Percentiles rank a stretch among this genome's conserved stretches.
Evolutionary conservation across 2,888 invertebrate species (phyloP).

Genomic region (Poecilobothrus nobilitatus): DNA sequence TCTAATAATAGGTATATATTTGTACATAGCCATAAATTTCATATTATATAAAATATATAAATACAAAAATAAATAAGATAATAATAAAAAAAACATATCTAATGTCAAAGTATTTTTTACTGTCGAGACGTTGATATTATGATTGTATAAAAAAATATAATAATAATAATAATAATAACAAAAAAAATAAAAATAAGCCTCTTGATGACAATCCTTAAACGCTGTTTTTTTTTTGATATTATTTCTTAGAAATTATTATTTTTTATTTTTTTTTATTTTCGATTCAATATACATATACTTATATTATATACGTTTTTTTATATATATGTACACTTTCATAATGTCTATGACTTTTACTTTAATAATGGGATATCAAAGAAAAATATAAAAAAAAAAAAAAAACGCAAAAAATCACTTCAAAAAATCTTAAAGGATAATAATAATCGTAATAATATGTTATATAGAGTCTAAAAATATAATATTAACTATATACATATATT

Average conservation of each 20-base stretch:
- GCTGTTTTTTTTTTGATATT: not conserved
- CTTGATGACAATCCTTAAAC: constrained; percentile 1
- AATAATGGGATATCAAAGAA: not conserved
- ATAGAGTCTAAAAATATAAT: not conserved
- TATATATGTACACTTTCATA: not conserved
- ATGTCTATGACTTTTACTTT: not conserved
- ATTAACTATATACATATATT: too few relatives aligned
- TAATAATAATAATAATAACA: not conserved
- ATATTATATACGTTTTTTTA: not conserved
- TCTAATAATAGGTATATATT: too few relatives aligned
- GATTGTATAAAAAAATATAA: not conserved
- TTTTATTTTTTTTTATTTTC: not conserved
- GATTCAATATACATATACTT: not conserved
- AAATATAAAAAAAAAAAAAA: not conserved
- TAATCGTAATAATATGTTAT: not conserved
- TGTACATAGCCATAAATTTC: too few relatives aligned
- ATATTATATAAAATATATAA: too few relatives aligned
- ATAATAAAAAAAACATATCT: not conserved
- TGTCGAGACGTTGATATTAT: not conserved
- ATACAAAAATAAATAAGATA: not conserved
- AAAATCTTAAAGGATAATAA: constrained; percentile 3
- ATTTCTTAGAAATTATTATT: not conserved
- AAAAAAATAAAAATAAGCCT: constrained; percentile 4
- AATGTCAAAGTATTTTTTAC: not conserved
- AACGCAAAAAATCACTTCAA: not conserved